These are phyloP conservation scores for Apeltes quadracus DNA, from an alignment of 2,113 vertebrate species.

Conservation along the genomic window DNA sequence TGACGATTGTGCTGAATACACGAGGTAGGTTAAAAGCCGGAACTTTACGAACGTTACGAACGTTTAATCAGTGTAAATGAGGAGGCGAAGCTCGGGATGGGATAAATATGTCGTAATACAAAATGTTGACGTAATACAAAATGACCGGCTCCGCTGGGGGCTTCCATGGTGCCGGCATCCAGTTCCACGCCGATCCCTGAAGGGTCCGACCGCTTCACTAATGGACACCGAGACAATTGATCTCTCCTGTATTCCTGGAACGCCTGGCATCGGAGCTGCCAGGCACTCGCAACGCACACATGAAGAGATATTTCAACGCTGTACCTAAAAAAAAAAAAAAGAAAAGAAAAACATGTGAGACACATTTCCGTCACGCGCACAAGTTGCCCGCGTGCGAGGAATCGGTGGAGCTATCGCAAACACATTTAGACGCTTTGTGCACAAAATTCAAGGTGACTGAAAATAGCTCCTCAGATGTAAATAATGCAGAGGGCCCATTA, in stretches of 20 bases:
- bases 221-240: conserved; percentile 65
- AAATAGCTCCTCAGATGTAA: conserved; percentile 64
- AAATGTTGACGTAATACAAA: conserved; percentile 48
- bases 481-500: conserved; percentile 65
- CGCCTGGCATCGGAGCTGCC: conserved; percentile 34
- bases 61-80: conserved; percentile 34
- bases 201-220: conserved; percentile 53
- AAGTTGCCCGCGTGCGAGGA: conserved; percentile 12
- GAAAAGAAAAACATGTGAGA: not conserved
- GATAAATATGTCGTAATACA: conserved; percentile 24
- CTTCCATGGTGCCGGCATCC: conserved; percentile 43
- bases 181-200: conserved; percentile 56
- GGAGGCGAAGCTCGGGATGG: not conserved
- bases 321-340: not conserved
- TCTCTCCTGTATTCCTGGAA: conserved; percentile 63
- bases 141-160: conserved; percentile 7
- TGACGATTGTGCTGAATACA: conserved; percentile 1
- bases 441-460: conserved; percentile 63
- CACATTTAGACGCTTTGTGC: conserved; percentile 50
- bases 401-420: conserved; percentile 45
- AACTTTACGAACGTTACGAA: not conserved
- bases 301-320: conserved; percentile 29
- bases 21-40: conserved; percentile 8
- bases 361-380: not conserved
- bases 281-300: conserved; percentile 23